Evolutionary conservation across 2,113 vertebrate species (phyloP), one percentile per base, ranked within the genome.

Genomic region (Solea solea): DNA sequence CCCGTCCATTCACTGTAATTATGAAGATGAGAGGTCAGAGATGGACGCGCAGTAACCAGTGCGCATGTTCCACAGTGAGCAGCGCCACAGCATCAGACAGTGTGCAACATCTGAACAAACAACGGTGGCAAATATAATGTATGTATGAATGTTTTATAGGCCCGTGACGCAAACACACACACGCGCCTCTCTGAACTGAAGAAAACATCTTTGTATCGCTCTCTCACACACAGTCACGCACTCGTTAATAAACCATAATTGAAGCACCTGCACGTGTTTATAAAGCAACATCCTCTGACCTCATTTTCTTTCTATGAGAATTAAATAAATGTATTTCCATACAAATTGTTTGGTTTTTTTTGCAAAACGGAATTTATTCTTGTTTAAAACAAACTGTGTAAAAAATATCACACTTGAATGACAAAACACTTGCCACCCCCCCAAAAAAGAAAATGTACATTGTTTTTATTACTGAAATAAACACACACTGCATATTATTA

Each of bases 381-480:
- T 90, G 90, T 93, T 94, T 69, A 85, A 96, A 95, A 95, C 84
- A 92, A 95, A 95, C 90, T 54, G 93, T 96, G 95, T 96, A 96
- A 98, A 97, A 55, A 97, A 95, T 91, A 94, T 94, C 95, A 97
- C 96, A 97, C 94, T 95, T 94, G 92, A 95, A 94, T 91, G 94
- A 95, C 95, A 98, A 95, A 97, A 94, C 94, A 95, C 85, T 96
- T 93, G 92, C 88, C 94, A 12, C 14, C 88, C 94, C 27, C 14
- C 21, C 21, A 21, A 21, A 21, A 46, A 46, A 48, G 94, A 95
- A 91, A 95, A 93, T 96, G 93, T 96, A 97, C 95, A 97, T 95
- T 94, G 93, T 90, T 96, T 34, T 95, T 91, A 92, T 93, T 90
- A 91, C 94, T 94, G 94, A 93, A 95, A 97, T 94, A 96, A 96